phyloP scores from a whole-genome alignment of 2,113 vertebrate genomes.

The Channa argus region DNA sequence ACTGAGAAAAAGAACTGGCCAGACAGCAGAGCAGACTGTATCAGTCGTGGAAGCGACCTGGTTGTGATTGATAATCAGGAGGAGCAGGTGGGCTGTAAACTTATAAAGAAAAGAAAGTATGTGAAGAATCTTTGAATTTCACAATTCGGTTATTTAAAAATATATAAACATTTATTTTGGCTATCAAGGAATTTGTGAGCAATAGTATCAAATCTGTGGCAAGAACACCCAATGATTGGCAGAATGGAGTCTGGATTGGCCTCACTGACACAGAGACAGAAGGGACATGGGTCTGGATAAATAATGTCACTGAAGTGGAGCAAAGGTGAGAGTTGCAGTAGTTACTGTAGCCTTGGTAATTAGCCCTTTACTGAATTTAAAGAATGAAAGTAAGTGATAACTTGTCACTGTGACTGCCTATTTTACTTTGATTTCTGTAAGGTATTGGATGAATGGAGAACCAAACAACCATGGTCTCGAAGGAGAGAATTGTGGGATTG shows the following conservation, averaged over 20 bases:
- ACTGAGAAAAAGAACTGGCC: constrained; percentile 35
- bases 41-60: constrained; percentile 47
- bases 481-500: constrained; percentile 36
- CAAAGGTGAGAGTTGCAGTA: constrained; percentile 23
- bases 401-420: no score
- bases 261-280: constrained; percentile 30
- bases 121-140: background rate
- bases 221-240: accelerated
- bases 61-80: constrained; percentile 41
- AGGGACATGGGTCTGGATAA: constrained; percentile 58
- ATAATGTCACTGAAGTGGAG: constrained; percentile 55
- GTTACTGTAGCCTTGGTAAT: no score
- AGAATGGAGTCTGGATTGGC: constrained; percentile 51
- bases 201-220: background rate
- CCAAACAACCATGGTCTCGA: background rate
- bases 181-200: constrained; percentile 39
- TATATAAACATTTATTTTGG: background rate
- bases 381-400: no score
- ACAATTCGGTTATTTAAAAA: background rate
- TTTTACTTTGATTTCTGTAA: constrained; percentile 16
- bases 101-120: background rate
- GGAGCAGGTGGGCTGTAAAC: constrained; percentile 54
- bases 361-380: no score
- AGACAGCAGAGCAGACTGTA: constrained; percentile 48
- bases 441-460: constrained; percentile 61